phyloP scores from a whole-genome alignment of 2,888 invertebrate species.

The Nomada lathburiana region DNA sequence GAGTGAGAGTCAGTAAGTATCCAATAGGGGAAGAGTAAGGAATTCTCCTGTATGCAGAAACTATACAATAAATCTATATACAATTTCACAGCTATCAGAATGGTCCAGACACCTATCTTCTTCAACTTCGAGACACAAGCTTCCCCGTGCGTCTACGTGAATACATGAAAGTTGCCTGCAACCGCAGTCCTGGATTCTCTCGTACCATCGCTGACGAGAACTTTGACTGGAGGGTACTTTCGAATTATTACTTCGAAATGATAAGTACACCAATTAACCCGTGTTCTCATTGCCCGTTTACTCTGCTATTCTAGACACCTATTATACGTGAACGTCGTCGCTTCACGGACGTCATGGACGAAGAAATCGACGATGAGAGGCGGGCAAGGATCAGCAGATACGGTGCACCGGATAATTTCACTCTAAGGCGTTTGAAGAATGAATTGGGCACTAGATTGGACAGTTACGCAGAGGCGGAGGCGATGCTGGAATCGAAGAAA shows the following conservation, averaged over 20 bases:
- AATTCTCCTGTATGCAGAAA: not conserved
- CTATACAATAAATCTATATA: not conserved
- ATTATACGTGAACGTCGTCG: constrained; percentile 95
- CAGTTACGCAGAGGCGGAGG: constrained; percentile 94
- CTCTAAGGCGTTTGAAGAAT: constrained; percentile 91
- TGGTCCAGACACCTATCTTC: constrained; percentile 97
- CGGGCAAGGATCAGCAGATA: constrained; percentile 92
- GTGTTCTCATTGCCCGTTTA: not conserved
- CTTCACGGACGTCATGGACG: constrained; percentile 97
- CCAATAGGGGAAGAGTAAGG: too few relatives aligned
- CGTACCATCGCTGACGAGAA: constrained; percentile 88
- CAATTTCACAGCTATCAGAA: constrained; percentile 91
- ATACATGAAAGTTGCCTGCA: constrained; percentile 96
- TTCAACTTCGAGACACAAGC: constrained; percentile 96
- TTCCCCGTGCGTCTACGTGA: constrained; percentile 97
- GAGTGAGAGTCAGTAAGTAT: constrained; percentile 93
- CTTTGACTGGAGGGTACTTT: constrained; percentile 91
- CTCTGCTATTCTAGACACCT: constrained; percentile 88
- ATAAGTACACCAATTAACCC: not conserved
- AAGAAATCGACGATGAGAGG: constrained; percentile 96
- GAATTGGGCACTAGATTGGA: constrained; percentile 94
- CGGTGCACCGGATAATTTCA: constrained; percentile 88
- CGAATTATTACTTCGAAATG: not conserved
- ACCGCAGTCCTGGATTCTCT: constrained; percentile 90
- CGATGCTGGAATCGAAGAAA: constrained; percentile 91